Percentiles rank a stretch among this genome's conserved stretches.
Evolutionary conservation across 2,888 invertebrate species (phyloP).

Genomic region (Periphyllus acericola): DNA sequence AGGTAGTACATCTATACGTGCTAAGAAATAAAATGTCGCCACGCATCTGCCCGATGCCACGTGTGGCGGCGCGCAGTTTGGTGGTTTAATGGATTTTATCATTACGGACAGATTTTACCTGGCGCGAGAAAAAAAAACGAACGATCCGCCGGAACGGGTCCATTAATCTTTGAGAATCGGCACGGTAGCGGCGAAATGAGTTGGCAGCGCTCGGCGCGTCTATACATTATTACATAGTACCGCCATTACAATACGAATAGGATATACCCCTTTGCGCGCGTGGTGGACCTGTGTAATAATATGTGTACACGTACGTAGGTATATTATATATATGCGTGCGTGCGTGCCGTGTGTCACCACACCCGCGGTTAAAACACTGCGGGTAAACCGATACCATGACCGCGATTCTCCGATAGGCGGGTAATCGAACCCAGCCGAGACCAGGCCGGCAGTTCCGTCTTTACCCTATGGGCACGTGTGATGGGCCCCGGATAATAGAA

Average conservation of each 20-base stretch:
- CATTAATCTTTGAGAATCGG: background rate
- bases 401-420: background rate
- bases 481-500: too few species aligned
- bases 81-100: constrained; percentile 31
- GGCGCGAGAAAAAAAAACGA: background rate
- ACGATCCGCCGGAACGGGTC: background rate
- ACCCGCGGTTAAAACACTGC: background rate
- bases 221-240: background rate
- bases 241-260: background rate
- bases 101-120: constrained; percentile 30
- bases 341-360: background rate
- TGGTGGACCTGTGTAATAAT: too few species aligned
- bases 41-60: background rate
- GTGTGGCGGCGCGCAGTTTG: background rate
- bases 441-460: too few species aligned
- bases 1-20: background rate
- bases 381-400: background rate
- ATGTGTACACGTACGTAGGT: background rate
- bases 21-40: background rate
- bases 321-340: too few species aligned
- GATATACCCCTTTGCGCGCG: background rate
- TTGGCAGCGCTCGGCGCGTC: background rate
- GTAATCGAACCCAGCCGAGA: background rate
- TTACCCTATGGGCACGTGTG: too few species aligned
- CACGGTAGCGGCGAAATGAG: background rate